Evolutionary conservation across 2,797 vertebrate genomes (phyloP).

Genomic region (Semotilus atromaculatus): DNA sequence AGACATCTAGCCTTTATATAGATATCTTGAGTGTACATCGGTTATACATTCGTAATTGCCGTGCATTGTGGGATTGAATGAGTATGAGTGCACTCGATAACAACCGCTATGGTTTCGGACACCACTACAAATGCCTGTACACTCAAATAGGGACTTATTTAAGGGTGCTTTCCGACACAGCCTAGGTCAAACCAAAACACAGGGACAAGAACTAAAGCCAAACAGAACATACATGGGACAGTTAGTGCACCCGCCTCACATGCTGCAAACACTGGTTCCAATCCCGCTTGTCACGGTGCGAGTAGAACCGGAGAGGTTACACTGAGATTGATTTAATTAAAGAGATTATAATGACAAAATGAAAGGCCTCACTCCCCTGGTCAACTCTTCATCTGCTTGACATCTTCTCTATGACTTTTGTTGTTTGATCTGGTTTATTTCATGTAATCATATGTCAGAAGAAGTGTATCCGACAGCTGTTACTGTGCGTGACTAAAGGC

Average conservation of each 20-base stretch:
- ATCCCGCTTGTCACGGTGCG: neutral
- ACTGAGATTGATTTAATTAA: neutral
- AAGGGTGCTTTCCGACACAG: too few relatives aligned
- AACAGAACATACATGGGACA: too few relatives aligned
- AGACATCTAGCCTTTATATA: too few relatives aligned
- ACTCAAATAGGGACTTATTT: too few relatives aligned
- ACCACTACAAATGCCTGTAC: too few relatives aligned
- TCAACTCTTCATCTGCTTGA: neutral
- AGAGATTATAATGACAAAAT: constrained; percentile 10
- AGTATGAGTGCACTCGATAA: too few relatives aligned
- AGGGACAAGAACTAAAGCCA: too few relatives aligned
- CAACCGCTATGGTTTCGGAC: too few relatives aligned
- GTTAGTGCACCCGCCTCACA: neutral
- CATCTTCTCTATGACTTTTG: constrained; percentile 23
- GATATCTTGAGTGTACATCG: too few relatives aligned
- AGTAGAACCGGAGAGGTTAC: neutral
- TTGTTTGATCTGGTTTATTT: constrained; percentile 20
- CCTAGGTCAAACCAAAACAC: too few relatives aligned
- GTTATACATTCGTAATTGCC: too few relatives aligned
- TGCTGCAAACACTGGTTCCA: neutral
- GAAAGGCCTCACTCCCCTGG: neutral
- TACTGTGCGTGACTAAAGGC: constrained; percentile 17
- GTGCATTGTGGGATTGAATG: too few relatives aligned
- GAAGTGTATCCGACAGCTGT: constrained; percentile 21
- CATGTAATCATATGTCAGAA: constrained; percentile 11